Evolutionary conservation across 1,140 invertebrate genomes (phyloP).

Genomic region (Dysdera silvatica): DNA sequence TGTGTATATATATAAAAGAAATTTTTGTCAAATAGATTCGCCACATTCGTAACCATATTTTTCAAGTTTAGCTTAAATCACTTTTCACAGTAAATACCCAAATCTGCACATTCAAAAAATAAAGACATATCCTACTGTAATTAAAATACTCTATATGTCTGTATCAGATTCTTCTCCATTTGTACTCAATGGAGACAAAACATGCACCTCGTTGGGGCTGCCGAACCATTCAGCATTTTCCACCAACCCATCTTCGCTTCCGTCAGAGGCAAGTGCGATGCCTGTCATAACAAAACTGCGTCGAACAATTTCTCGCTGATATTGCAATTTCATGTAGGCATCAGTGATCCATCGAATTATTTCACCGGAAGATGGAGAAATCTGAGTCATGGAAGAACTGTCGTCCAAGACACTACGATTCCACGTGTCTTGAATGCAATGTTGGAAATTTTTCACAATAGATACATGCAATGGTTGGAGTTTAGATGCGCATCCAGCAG

Average conservation of each 20-base stretch:
- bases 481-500: constrained; percentile 25
- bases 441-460: constrained; percentile 14
- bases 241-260: constrained; percentile 15
- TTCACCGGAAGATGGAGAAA: background rate
- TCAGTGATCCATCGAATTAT: constrained; percentile 11
- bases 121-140: too few relatives aligned
- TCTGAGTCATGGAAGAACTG: background rate
- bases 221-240: constrained; percentile 26
- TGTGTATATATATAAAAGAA: too few relatives aligned
- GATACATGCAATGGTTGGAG: constrained; percentile 18
- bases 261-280: constrained; percentile 15
- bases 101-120: too few relatives aligned
- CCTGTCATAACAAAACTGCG: constrained; percentile 25
- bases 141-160: constrained; percentile 4
- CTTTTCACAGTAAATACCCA: too few relatives aligned
- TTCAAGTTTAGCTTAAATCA: too few relatives aligned
- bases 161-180: constrained; percentile 17
- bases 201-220: constrained; percentile 18
- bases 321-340: constrained; percentile 3
- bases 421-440: constrained; percentile 17
- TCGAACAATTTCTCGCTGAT: constrained; percentile 8
- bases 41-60: too few relatives aligned
- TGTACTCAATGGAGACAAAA: constrained; percentile 19
- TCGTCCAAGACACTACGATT: background rate
- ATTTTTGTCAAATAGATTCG: too few relatives aligned